Conservation (phyloP, 2,113 vertebrate species). For the Pantherophis guttatus region DNA sequence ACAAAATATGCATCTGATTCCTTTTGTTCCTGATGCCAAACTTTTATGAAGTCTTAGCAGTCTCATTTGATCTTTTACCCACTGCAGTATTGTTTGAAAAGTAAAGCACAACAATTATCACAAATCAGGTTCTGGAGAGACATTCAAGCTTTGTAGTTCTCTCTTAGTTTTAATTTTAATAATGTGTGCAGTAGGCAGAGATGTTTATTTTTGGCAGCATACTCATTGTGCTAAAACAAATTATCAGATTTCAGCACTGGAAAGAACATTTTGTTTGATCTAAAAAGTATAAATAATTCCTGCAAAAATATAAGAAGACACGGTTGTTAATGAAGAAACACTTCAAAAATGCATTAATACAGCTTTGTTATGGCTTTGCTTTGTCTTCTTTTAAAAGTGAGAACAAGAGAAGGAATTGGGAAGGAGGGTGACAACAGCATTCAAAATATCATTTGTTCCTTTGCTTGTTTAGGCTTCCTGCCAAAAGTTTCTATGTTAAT, state of each 20-base stretch:
- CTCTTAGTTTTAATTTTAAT: conserved; percentile 44
- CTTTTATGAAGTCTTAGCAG: conserved; percentile 6
- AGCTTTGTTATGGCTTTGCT: conserved; percentile 33
- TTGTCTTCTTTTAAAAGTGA: conserved; percentile 28
- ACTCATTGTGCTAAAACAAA: conserved; percentile 55
- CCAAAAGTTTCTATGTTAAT: conserved; percentile 15
- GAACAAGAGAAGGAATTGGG: not conserved
- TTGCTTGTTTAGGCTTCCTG: conserved; percentile 2
- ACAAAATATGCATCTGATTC: not conserved
- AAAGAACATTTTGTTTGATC: conserved; percentile 52
- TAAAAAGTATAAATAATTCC: conserved; percentile 47
- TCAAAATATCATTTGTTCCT: not conserved
- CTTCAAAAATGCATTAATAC: conserved; percentile 49
- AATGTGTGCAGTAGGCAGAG: conserved; percentile 41
- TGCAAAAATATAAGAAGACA: conserved; percentile 40
- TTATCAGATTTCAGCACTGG: conserved; percentile 54
- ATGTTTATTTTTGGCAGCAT: conserved; percentile 55
- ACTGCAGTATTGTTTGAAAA: conserved; percentile 13
- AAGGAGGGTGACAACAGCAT: not conserved
- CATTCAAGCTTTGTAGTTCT: conserved; percentile 14
- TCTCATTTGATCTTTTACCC: conserved; percentile 4
- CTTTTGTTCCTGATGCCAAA: conserved; percentile 22
- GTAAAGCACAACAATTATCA: conserved; percentile 35
- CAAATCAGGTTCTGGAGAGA: conserved; percentile 25
- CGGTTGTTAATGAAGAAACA: conserved; percentile 56